Conservation (phyloP, 2,888 invertebrate species). For the Theretra japonica region DNA sequence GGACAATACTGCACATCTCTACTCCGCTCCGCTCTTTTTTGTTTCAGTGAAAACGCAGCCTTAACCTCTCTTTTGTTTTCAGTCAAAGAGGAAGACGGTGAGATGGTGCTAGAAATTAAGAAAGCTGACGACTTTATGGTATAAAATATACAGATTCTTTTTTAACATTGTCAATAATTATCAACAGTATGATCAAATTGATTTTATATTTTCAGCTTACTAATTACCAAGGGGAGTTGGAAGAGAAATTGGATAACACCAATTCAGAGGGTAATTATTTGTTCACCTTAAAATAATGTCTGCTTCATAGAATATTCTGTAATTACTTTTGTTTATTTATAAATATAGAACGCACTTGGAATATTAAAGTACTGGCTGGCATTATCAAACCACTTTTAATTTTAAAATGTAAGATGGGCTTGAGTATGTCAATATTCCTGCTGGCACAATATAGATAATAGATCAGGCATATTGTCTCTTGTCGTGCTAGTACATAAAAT, state of each 20-base stretch:
- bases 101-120: slow-evolving; percentile 78
- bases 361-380: no score
- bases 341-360: no score
- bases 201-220: slow-evolving; percentile 46
- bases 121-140: slow-evolving; percentile 72
- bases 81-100: slow-evolving; percentile 75
- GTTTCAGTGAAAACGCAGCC: background rate
- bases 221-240: slow-evolving; percentile 44
- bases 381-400: no score
- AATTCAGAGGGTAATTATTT: slow-evolving; percentile 58
- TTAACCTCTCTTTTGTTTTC: slow-evolving; percentile 44
- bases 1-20: no score
- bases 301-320: no score
- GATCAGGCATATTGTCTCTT: no score
- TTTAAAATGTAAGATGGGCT: no score
- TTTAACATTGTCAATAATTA: slow-evolving; percentile 17
- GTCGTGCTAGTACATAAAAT: no score
- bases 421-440: no score
- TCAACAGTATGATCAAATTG: background rate
- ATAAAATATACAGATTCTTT: slow-evolving; percentile 39
- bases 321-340: no score
- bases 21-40: no score
- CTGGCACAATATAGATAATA: no score
- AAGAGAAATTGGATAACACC: slow-evolving; percentile 50
- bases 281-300: background rate